Percentiles rank a stretch among this genome's conserved stretches.
phyloP scores from a whole-genome alignment of 2,888 invertebrate genomes.

The Xestoiulus laeticollis region DNA sequence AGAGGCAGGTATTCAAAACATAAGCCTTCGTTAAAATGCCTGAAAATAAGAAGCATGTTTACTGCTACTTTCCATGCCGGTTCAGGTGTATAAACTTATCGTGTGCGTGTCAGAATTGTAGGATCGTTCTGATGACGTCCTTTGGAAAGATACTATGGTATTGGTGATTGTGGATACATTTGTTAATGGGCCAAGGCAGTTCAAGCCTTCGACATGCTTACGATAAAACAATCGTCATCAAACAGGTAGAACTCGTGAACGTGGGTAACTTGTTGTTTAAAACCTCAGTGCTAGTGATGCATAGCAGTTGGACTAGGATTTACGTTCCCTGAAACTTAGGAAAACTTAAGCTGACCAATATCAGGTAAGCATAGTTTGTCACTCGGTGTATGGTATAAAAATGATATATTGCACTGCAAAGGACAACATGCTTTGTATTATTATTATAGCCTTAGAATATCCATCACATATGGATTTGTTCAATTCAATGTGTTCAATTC shows the following conservation, averaged over 20 bases:
- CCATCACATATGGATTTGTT: neutral
- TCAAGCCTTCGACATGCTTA: neutral
- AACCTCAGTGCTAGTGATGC: neutral
- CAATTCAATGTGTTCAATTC: neutral
- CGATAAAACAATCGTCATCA: neutral
- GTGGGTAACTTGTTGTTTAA: neutral
- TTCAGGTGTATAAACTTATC: neutral
- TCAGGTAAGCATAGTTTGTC: conserved; percentile 8
- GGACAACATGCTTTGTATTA: neutral
- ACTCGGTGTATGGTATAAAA: neutral
- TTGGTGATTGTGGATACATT: neutral
- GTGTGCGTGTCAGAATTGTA: conserved; percentile 26
- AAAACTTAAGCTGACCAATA: neutral
- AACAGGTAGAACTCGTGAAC: neutral
- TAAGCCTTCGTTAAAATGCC: neutral
- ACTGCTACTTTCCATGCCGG: neutral
- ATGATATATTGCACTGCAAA: neutral
- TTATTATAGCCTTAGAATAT: neutral
- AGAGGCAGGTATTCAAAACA: neutral
- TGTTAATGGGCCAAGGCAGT: conserved; percentile 9
- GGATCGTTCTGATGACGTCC: neutral
- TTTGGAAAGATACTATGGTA: conserved; percentile 10
- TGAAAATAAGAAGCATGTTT: neutral
- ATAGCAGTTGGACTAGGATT: neutral
- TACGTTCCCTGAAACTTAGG: neutral